Base-by-base conservation (phyloP, 2,888 invertebrate genomes). In the Trachelus iudaicus region DNA sequence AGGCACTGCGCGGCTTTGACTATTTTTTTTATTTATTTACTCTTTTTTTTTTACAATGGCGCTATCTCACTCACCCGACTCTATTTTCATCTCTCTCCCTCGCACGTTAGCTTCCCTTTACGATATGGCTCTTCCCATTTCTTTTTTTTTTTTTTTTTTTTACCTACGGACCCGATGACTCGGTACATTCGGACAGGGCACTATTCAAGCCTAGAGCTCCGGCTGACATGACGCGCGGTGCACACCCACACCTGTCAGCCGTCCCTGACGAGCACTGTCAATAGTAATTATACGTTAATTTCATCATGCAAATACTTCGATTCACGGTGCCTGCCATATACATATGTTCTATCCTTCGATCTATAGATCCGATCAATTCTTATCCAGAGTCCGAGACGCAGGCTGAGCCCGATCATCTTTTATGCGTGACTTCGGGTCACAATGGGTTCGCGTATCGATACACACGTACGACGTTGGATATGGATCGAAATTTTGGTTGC, bases 231-330 rank as follows among this genome's bases (percentile, higher is more conserved):
- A 80, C 77, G 77, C 79, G 78, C 77, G 75, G 80, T 80, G 81
- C 81, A 83, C 85, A 84, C 85, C 85, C 86, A 83, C 85, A 82
- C 84, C 83, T 84, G 84, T 84, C 86, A 83, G 79, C 77, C 81
- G 73, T 77, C 78, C 80, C 78, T 83, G 77, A 80, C 80, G 80
- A 81, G 68, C 77, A 82, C 86, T 86, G 85, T 88, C 87, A 86
- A 87, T 86, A 85, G 84, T 87, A 86, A 88, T 88, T 88, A 87
- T 83, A 83, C 85, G 83, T 85, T 86, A 87, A 87, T 86, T 87
- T 83, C 84, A 82, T 84, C 81, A 73, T 73, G 73, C 34, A 73
- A 73, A 73, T 73, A 73, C 73, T 73, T 73, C 73, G 73, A 73
- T 73, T 73, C 73, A 73, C 73, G 34, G n/a, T 34, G 35, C 6